Conservation (phyloP, 1,140 invertebrate species). For the Solen grandis region DNA sequence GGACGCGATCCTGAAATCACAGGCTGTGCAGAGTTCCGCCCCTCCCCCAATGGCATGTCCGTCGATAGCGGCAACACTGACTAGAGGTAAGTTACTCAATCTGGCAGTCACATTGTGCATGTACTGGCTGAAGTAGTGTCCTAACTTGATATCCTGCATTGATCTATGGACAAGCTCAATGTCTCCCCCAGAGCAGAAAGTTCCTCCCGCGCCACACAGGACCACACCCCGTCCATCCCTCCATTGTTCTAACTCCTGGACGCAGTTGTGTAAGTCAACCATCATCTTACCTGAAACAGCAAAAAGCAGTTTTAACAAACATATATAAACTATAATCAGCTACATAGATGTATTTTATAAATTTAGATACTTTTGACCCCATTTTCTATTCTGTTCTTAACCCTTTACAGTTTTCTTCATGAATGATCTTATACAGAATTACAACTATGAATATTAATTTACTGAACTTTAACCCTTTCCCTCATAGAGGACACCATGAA, state of each 20-base stretch:
- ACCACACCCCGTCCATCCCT: conserved; percentile 83
- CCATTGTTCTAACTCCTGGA: conserved; percentile 81
- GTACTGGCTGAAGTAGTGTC: conserved; percentile 81
- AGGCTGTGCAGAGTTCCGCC: conserved; percentile 83
- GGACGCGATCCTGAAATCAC: conserved; percentile 83
- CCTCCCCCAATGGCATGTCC: conserved; percentile 85
- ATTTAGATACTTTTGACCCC: not conserved
- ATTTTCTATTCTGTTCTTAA: not conserved
- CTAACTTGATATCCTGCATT: conserved; percentile 64
- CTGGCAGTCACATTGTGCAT: conserved; percentile 82
- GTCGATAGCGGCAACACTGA: conserved; percentile 82
- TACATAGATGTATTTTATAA: not conserved
- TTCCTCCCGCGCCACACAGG: conserved; percentile 80
- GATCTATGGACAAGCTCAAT: conserved; percentile 80
- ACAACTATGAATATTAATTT: not conserved
- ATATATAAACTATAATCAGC: not conserved
- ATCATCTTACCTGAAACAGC: conserved; percentile 84
- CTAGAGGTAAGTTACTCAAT: conserved; percentile 82
- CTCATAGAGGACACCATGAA: no score
- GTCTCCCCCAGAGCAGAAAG: conserved; percentile 85
- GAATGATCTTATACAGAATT: not conserved
- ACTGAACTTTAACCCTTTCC: not conserved
- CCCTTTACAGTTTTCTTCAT: not conserved
- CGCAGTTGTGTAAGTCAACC: conserved; percentile 82
- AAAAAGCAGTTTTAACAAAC: conserved; percentile 9